Conservation (phyloP, 2,888 invertebrate species). For the Spisula subtruncata region DNA sequence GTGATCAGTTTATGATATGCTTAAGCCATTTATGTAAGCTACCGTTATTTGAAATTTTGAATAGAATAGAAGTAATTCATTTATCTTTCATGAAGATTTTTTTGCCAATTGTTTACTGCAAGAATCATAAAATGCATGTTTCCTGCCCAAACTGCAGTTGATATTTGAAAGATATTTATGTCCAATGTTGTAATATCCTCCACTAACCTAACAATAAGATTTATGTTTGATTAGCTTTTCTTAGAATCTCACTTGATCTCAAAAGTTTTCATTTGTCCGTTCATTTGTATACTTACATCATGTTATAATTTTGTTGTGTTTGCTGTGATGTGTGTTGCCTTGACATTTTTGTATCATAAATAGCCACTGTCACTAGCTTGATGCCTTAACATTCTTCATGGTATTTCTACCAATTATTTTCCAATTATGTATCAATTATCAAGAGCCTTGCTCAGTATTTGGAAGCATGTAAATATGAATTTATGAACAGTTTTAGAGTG, state of each 20-base stretch:
- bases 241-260: constrained; percentile 46
- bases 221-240: not conserved
- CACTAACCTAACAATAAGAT: not conserved
- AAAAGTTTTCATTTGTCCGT: not conserved
- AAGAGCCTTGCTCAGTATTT: too few relatives aligned
- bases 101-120: too few relatives aligned
- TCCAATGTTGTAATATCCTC: not conserved
- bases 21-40: too few relatives aligned
- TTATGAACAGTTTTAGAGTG: not conserved
- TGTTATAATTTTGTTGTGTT: not conserved
- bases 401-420: too few relatives aligned
- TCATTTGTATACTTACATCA: not conserved
- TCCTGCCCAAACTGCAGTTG: too few relatives aligned
- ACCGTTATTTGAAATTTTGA: too few relatives aligned
- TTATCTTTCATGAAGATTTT: too few relatives aligned
- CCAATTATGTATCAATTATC: too few relatives aligned
- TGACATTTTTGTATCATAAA: not conserved
- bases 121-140: too few relatives aligned
- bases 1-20: too few relatives aligned
- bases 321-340: constrained; percentile 1
- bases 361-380: not conserved
- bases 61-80: too few relatives aligned
- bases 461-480: too few relatives aligned
- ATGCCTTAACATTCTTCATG: not conserved
- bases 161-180: not conserved